These are phyloP conservation scores for Plotosus lineatus DNA, from an alignment of 2,113 vertebrate species.

Conservation along the genomic window DNA sequence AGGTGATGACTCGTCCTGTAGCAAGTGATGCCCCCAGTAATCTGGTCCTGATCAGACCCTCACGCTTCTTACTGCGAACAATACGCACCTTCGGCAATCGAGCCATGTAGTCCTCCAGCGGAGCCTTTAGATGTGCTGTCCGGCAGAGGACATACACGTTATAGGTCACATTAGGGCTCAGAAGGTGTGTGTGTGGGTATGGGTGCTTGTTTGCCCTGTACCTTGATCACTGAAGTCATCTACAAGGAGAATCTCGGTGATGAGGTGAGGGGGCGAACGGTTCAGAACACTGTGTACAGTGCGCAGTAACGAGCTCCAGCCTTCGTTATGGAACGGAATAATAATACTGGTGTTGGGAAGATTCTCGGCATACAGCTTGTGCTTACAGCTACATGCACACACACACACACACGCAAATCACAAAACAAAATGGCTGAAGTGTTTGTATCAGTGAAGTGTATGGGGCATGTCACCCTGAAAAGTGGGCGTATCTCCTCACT, in stretches of 20 bases:
- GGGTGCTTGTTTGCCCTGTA: constrained; percentile 53
- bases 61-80: constrained; percentile 88
- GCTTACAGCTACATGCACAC: constrained; percentile 75
- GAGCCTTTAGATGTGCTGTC: constrained; percentile 86
- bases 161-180: background rate
- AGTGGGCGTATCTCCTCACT: constrained; percentile 76
- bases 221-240: constrained; percentile 92
- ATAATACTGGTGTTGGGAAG: constrained; percentile 88
- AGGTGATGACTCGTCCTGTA: constrained; percentile 90
- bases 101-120: constrained; percentile 89
- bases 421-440: no score
- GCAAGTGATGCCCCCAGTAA: constrained; percentile 87
- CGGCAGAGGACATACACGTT: background rate
- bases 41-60: constrained; percentile 91
- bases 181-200: background rate
- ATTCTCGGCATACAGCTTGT: constrained; percentile 78
- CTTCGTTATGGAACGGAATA: constrained; percentile 90
- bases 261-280: constrained; percentile 81
- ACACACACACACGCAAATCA: constrained; percentile 29
- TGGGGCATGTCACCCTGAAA: no score
- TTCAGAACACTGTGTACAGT: constrained; percentile 85
- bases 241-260: constrained; percentile 84
- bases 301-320: constrained; percentile 87
- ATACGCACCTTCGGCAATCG: constrained; percentile 87
- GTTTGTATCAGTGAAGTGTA: background rate